Percentiles rank a stretch among this genome's conserved stretches.
Evolutionary conservation across 2,888 invertebrate genomes (phyloP).

Genomic region (Pinctada fucata): DNA sequence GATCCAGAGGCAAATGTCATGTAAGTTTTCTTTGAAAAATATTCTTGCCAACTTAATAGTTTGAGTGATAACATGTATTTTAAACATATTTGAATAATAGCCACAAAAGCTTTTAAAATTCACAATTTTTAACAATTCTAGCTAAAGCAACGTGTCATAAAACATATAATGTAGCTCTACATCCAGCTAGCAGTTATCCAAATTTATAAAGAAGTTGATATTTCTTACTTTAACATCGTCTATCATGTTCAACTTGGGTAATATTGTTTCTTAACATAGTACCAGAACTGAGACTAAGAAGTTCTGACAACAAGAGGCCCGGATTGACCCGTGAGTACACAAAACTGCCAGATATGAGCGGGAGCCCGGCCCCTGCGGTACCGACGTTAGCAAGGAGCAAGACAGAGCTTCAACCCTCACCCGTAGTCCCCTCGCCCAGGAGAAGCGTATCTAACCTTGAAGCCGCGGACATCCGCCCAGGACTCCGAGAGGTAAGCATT

Average conservation of each 20-base stretch:
- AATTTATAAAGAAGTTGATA: too few relatives aligned
- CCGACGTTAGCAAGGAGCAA: slow-evolving; percentile 8
- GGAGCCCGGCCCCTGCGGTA: slow-evolving; percentile 10
- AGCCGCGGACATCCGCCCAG: neutral
- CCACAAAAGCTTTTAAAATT: neutral
- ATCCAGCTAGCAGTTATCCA: too few relatives aligned
- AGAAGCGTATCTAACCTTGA: neutral
- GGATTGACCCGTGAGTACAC: slow-evolving; percentile 31
- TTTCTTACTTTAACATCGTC: too few relatives aligned
- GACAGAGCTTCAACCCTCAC: slow-evolving; percentile 12
- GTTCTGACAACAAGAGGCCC: neutral
- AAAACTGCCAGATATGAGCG: neutral
- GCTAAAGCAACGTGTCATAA: too few relatives aligned
- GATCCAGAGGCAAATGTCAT: slow-evolving; percentile 37
- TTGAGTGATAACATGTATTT: neutral
- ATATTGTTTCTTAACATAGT: too few relatives aligned
- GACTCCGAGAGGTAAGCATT: slow-evolving; percentile 20
- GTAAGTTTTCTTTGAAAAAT: slow-evolving; percentile 24
- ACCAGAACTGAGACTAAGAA: slow-evolving; percentile 28
- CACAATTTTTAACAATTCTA: too few relatives aligned
- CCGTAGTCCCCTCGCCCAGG: neutral
- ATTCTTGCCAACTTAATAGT: neutral
- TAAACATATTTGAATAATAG: neutral
- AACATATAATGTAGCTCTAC: too few relatives aligned
- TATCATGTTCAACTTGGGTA: too few relatives aligned